A percentile compares a stretch with the other conserved stretches of the same genome.
Conservation (phyloP, 2,888 invertebrate genomes). For the Orchesellides sinensis region DNA sequence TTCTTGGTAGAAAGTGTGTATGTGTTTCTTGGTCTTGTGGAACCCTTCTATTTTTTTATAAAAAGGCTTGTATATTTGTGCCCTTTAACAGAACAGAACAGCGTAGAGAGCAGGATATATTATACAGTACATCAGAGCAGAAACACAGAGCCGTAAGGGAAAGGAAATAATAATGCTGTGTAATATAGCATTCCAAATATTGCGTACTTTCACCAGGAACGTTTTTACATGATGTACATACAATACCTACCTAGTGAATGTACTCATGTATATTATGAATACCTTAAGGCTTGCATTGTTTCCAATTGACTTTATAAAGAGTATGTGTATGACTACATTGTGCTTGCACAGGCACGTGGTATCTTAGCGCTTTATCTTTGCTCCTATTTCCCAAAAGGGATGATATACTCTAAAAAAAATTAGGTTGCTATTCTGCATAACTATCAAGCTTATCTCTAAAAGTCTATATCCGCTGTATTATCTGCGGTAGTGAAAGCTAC, state of each 20-base stretch:
- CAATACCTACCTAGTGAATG: too few relatives aligned
- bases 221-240: too few relatives aligned
- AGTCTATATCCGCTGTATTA: too few relatives aligned
- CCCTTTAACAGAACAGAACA: slow-evolving; percentile 2
- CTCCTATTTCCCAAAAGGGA: slow-evolving; percentile 35
- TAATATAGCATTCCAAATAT: neutral
- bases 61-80: too few relatives aligned
- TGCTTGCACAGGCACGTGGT: neutral
- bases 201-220: too few relatives aligned
- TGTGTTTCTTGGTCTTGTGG: too few relatives aligned
- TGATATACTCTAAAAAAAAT: slow-evolving; percentile 24
- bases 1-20: neutral
- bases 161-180: neutral
- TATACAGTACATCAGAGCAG: neutral
- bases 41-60: neutral
- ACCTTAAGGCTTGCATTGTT: slow-evolving; percentile 12
- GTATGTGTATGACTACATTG: neutral
- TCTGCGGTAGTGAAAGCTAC: slow-evolving; percentile 25
- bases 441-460: slow-evolving; percentile 32
- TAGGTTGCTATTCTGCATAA: slow-evolving; percentile 27
- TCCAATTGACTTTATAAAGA: slow-evolving; percentile 18
- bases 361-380: slow-evolving; percentile 12
- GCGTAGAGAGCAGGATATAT: neutral
- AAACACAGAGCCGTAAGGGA: neutral
- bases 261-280: neutral